Conservation (phyloP, 2,888 invertebrate species). For the Tipula unca region DNA sequence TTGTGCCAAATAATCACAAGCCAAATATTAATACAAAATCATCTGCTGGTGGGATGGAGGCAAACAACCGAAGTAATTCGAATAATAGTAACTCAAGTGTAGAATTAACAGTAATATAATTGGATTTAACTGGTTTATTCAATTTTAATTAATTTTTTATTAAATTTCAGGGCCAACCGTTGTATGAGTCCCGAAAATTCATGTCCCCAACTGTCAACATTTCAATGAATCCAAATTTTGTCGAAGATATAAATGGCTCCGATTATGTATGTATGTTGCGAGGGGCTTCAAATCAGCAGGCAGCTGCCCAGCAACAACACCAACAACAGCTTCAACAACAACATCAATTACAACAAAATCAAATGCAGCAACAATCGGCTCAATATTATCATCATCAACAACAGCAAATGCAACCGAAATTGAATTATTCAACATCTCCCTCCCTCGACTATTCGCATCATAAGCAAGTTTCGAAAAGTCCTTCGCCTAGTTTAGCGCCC, state of each 20-base stretch:
- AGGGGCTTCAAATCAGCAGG: neutral
- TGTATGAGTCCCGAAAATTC: neutral
- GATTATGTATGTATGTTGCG: slow-evolving; percentile 82
- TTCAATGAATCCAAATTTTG: slow-evolving; percentile 42
- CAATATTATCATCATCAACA: neutral
- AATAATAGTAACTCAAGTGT: neutral
- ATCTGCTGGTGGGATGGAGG: neutral
- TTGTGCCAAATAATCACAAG: neutral
- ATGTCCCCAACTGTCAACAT: slow-evolving; percentile 32
- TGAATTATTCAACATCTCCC: neutral
- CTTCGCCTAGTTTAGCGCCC: neutral
- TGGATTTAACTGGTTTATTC: neutral
- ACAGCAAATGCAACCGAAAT: neutral
- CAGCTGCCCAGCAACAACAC: slow-evolving; percentile 17
- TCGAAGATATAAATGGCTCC: slow-evolving; percentile 65
- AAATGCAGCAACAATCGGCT: neutral
- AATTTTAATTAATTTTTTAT: neutral
- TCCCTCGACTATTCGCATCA: neutral
- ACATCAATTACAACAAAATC: slow-evolving; percentile 16
- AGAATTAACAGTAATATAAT: neutral
- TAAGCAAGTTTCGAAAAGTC: neutral
- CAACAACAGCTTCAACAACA: neutral
- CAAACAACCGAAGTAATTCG: neutral
- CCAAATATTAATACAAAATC: neutral
- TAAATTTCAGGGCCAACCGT: neutral